Base-by-base conservation (phyloP, 2,113 vertebrate species). In the Connochaetes taurinus region DNA sequence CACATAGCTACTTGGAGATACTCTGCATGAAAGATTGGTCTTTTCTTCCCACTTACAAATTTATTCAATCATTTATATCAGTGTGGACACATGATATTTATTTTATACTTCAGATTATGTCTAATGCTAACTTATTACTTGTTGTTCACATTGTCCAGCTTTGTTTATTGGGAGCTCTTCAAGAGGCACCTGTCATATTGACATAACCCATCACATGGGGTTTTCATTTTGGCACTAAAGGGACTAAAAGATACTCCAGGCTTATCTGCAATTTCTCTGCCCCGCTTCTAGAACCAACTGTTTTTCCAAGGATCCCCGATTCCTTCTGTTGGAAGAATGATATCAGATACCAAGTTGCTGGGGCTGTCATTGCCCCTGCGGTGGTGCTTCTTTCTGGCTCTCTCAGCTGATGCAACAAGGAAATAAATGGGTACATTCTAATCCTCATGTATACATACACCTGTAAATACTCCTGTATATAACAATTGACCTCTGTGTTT, bases 361-460 rank as follows among this genome's bases (percentile, higher is more conserved):
- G 45, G 3, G 5, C 4, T 29, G 7, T 60, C n/a, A 6, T 25
- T 36, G 45, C 23, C 36, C 4, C 3, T 16, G 21, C 0, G 3
- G 6, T 53, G 16, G 15, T 93, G 33, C 23, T 92, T 85, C 27
- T 58, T 67, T 80, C n/a, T 17, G 13, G 40, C 7, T 23, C 55
- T 60, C 33, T 71, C 14, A 55, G 2, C 36, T 11, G 17, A 36
- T 31, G 47, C 19, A 90, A 33, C 53, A 33, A 53, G 60, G 45
- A 19, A 81, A 60, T 14, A n/a, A 11, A 27, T 45, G 13, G 31
- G 10, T 7, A 33, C 78, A 67, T 17, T 9, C 12, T 62, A 40
- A 53, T 47, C 67, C 58, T 43, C n/a, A 5, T 40, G 14, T 29
- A 15, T 19, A 15, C 15, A 13, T 2, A 2, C 53, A 76, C 21